phyloP scores from a whole-genome alignment of 2,888 invertebrate species.

The Zaprionus obscuricornis region DNA sequence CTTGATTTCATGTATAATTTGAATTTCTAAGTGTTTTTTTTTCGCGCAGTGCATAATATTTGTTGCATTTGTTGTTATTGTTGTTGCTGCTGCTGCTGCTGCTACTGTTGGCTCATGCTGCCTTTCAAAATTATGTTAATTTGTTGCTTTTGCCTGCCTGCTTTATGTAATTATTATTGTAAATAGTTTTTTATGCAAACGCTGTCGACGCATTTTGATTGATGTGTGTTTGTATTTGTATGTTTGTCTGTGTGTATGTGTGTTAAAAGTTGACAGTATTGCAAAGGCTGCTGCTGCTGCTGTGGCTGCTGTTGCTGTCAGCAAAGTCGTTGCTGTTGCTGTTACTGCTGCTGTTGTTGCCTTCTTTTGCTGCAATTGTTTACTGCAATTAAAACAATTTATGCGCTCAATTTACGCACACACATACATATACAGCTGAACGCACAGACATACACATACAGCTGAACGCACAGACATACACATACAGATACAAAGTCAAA shows the following conservation, averaged over 20 bases:
- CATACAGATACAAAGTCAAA: neutral
- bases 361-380: conserved; percentile 49
- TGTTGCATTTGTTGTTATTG: conserved; percentile 1
- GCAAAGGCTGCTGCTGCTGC: neutral
- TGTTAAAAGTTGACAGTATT: conserved; percentile 2
- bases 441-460: neutral
- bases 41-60: too few relatives aligned
- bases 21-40: too few relatives aligned
- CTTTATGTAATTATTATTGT: conserved; percentile 68
- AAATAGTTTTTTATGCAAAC: conserved; percentile 74
- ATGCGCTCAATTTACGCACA: conserved; percentile 69
- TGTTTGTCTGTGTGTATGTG: conserved; percentile 8
- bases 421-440: conserved; percentile 9
- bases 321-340: neutral
- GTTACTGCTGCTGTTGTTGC: conserved; percentile 9
- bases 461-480: neutral
- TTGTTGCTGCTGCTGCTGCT: neutral
- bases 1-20: too few relatives aligned
- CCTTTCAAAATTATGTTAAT: conserved; percentile 73
- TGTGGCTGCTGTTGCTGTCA: conserved; percentile 10
- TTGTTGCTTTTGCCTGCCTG: neutral
- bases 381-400: conserved; percentile 73
- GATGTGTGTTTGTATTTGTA: conserved; percentile 42
- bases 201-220: conserved; percentile 62
- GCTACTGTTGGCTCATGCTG: conserved; percentile 5